These are phyloP conservation scores for Villa cingulata DNA, from an alignment of 2,888 invertebrate genomes.

Conservation along the genomic window DNA sequence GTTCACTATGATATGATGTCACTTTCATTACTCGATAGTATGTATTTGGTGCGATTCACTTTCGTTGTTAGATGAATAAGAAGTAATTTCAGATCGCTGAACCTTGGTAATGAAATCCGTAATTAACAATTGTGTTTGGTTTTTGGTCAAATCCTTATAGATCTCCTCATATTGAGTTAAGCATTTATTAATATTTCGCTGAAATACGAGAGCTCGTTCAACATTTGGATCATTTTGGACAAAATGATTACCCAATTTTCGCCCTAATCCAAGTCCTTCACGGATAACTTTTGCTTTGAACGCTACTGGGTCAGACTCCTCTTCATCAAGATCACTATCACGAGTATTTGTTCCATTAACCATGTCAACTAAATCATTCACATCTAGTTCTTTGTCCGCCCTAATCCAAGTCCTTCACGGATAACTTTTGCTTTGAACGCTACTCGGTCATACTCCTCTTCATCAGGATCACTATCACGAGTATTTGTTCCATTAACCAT, in stretches of 20 bases:
- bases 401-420: conserved; percentile 10
- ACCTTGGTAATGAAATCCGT: conserved; percentile 7
- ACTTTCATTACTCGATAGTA: conserved; percentile 4
- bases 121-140: too few relatives aligned
- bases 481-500: too few relatives aligned
- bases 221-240: conserved; percentile 5
- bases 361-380: conserved; percentile 13
- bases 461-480: conserved; percentile 12
- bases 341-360: conserved; percentile 5
- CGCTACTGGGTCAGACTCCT: conserved; percentile 12
- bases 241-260: conserved; percentile 9
- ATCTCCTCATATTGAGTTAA: too few relatives aligned
- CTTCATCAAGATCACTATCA: conserved; percentile 13
- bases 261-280: conserved; percentile 7
- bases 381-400: conserved; percentile 11
- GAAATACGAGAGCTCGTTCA: conserved; percentile 8
- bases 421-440: conserved; percentile 14
- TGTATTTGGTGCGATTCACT: conserved; percentile 2
- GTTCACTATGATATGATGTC: neutral
- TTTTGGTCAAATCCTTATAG: too few relatives aligned
- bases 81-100: neutral
- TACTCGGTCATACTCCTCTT: conserved; percentile 13
- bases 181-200: too few relatives aligned
- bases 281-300: conserved; percentile 14
- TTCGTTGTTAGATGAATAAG: conserved; percentile 1